Evolutionary conservation across 1,140 invertebrate genomes (phyloP).

Genomic region (Polyergus mexicanus): DNA sequence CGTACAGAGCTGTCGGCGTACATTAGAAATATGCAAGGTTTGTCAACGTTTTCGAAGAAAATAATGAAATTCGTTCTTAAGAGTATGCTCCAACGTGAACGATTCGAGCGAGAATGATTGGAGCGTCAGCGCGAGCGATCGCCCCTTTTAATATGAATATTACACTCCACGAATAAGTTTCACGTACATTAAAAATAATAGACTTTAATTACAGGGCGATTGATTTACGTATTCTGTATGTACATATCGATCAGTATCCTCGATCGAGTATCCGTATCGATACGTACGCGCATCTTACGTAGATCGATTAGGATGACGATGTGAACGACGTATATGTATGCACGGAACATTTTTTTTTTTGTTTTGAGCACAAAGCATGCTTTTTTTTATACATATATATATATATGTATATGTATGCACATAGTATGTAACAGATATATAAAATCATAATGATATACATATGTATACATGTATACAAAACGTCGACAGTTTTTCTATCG

Average conservation of each 20-base stretch:
- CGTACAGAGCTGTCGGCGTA: conserved; percentile 72
- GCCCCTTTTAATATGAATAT: conserved; percentile 48
- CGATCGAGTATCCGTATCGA: not conserved
- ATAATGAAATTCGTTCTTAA: conserved; percentile 70
- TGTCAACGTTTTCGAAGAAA: conserved; percentile 66
- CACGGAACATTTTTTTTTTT: conserved; percentile 28
- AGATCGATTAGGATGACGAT: conserved; percentile 36
- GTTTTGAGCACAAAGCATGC: not conserved
- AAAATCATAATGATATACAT: no score
- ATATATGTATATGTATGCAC: not conserved
- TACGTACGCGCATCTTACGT: not conserved
- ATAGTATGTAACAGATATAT: no score
- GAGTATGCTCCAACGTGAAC: conserved; percentile 60
- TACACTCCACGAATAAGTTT: conserved; percentile 66
- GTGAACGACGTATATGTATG: conserved; percentile 32
- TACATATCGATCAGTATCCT: not conserved
- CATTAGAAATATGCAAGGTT: conserved; percentile 74
- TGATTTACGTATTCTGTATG: not conserved
- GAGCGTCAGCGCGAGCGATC: conserved; percentile 61
- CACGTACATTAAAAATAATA: conserved; percentile 65
- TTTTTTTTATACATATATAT: conserved; percentile 41
- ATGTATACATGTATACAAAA: not conserved
- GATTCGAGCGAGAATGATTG: conserved; percentile 77
- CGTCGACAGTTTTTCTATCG: not conserved
- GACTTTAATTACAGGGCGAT: conserved; percentile 47